A percentile compares a stretch with the other conserved stretches of the same genome.
phyloP scores from a whole-genome alignment of 2,797 vertebrate genomes.

The Glyptemys insculpta region DNA sequence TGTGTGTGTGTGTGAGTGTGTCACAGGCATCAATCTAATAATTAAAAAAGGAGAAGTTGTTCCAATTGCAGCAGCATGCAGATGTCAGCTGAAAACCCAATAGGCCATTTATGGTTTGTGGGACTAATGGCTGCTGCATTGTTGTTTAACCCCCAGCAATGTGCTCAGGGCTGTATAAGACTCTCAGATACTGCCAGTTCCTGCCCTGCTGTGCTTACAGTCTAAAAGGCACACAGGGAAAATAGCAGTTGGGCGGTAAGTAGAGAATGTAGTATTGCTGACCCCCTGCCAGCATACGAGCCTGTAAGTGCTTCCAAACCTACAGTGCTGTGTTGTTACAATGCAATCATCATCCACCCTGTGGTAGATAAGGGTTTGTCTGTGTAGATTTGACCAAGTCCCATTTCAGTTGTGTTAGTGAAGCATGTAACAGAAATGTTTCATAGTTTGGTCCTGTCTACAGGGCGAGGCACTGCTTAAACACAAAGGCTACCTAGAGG shows the following conservation, averaged over 20 bases:
- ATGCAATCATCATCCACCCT: neutral
- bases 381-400: neutral
- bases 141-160: neutral
- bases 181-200: neutral
- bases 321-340: neutral
- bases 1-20: accelerated
- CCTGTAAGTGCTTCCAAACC: neutral
- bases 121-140: neutral
- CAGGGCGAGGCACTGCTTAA: accelerated
- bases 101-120: neutral
- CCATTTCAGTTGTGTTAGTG: neutral
- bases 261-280: neutral
- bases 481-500: neutral
- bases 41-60: constrained; percentile 58
- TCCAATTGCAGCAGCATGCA: neutral
- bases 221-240: neutral
- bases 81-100: neutral
- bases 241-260: neutral
- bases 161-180: neutral
- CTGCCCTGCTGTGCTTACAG: neutral
- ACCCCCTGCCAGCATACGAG: neutral
- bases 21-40: neutral
- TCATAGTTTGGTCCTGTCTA: accelerated
- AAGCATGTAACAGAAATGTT: accelerated
- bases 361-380: neutral